Percentiles rank a stretch among this genome's conserved stretches.
phyloP scores from a whole-genome alignment of 35 echinoderm and acorn worm genomes.

The Heliocidaris tuberculata region DNA sequence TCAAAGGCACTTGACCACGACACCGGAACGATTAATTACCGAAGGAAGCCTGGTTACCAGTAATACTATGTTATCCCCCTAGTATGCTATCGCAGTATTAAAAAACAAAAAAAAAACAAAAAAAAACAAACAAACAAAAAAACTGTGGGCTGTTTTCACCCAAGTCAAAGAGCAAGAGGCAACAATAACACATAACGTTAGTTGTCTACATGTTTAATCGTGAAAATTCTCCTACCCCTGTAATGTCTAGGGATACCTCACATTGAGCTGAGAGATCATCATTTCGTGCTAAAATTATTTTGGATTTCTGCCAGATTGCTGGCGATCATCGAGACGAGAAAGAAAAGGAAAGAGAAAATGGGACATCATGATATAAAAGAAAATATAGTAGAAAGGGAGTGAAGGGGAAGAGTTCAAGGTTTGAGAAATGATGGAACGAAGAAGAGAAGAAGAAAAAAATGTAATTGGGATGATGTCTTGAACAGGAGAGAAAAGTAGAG shows the following conservation, averaged over 20 bases:
- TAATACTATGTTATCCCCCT: too few species aligned
- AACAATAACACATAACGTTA: background rate
- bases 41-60: too few species aligned
- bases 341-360: background rate
- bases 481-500: background rate
- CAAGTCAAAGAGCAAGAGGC: background rate
- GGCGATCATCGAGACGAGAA: background rate
- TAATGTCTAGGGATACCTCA: background rate
- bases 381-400: background rate
- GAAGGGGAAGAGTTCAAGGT: background rate
- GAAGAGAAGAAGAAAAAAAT: background rate
- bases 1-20: too few species aligned
- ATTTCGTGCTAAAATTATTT: background rate
- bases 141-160: background rate
- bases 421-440: background rate
- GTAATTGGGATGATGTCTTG: background rate
- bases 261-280: background rate
- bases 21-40: too few species aligned
- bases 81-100: background rate
- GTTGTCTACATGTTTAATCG: background rate
- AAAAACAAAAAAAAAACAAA: too few species aligned
- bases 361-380: background rate
- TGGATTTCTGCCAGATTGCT: background rate
- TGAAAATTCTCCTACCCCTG: background rate
- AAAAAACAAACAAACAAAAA: too few species aligned